Evolutionary conservation across 2,888 invertebrate species (phyloP).

Genomic region (Steinernema scapterisci): DNA sequence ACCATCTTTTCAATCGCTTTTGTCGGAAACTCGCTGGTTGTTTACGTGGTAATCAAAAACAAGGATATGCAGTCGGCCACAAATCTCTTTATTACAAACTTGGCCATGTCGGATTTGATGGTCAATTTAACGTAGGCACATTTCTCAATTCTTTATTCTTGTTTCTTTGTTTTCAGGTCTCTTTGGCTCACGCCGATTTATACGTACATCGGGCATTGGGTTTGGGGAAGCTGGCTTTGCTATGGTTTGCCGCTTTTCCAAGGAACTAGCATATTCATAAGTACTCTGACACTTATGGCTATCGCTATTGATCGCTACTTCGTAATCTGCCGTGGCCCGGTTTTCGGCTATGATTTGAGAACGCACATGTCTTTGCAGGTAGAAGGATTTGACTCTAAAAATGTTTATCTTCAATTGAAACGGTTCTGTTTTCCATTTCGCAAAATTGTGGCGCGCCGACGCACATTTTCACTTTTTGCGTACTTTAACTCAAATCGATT

Average conservation of each 20-base stretch:
- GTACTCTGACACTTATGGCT: constrained; percentile 91
- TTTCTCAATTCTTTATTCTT: no score
- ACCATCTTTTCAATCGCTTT: constrained; percentile 85
- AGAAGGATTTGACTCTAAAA: no score
- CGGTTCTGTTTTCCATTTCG: no score
- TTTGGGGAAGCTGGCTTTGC: constrained; percentile 87
- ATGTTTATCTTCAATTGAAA: no score
- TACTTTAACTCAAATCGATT: constrained; percentile 21
- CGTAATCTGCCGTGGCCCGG: constrained; percentile 75
- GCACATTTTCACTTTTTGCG: background rate
- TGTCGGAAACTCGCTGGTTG: constrained; percentile 86
- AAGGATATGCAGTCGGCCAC: constrained; percentile 96
- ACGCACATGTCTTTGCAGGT: constrained; percentile 40
- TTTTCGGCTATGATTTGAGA: constrained; percentile 27
- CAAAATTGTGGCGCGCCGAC: no score
- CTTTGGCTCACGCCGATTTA: constrained; percentile 96
- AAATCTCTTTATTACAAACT: constrained; percentile 92
- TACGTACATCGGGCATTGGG: constrained; percentile 87
- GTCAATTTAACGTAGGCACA: constrained; percentile 74
- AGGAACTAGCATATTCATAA: constrained; percentile 94
- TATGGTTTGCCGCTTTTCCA: constrained; percentile 86
- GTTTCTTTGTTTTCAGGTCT: constrained; percentile 75
- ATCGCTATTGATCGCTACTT: constrained; percentile 96
- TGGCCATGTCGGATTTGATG: constrained; percentile 91
- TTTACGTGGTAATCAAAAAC: constrained; percentile 89